Conservation (phyloP, 2,888 invertebrate species). For the Iselma pallidipennis region DNA sequence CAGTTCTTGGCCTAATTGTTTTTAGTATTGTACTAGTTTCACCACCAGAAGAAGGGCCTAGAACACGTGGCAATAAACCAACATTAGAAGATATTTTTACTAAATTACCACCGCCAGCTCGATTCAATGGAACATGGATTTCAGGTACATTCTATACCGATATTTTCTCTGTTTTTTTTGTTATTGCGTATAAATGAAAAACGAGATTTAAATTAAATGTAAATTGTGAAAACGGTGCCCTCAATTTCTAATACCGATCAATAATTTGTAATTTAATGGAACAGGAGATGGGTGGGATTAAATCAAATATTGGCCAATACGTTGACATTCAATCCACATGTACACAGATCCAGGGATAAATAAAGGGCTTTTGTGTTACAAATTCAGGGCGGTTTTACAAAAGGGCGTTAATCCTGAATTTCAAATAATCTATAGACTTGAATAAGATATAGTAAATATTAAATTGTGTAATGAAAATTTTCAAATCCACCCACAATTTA, state of each 20-base stretch:
- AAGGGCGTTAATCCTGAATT: not conserved
- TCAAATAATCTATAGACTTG: not conserved
- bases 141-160: constrained; percentile 60
- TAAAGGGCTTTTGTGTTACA: not conserved
- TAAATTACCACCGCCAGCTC: constrained; percentile 55
- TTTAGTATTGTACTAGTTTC: constrained; percentile 90
- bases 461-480: too few relatives aligned
- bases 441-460: not conserved
- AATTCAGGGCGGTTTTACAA: not conserved
- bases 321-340: not conserved
- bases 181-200: too few relatives aligned
- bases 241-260: not conserved
- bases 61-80: constrained; percentile 70
- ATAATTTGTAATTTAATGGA: not conserved
- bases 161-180: too few relatives aligned
- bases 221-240: not conserved
- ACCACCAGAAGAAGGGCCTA: constrained; percentile 73
- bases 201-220: too few relatives aligned
- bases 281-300: not conserved
- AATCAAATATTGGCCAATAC: not conserved
- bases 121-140: constrained; percentile 80
- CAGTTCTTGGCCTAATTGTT: constrained; percentile 86
- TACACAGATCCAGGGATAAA: not conserved
- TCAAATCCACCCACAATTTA: too few relatives aligned
- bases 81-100: constrained; percentile 69